Base-by-base conservation (phyloP, 2,113 vertebrate genomes). In the Desmodus rotundus region DNA sequence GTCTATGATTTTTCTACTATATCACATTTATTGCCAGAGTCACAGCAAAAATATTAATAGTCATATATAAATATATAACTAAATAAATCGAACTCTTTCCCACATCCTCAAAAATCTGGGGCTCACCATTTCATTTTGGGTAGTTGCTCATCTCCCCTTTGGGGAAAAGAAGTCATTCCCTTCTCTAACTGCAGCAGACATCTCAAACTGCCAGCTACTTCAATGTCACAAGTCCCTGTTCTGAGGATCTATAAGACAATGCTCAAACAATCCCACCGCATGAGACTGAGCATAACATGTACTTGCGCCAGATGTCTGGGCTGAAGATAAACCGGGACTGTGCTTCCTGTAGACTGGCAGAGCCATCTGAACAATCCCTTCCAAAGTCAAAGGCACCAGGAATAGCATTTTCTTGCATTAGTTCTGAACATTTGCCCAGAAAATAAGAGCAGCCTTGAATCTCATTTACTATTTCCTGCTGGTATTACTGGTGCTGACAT, bases 341-440 rank as follows among this genome's bases (percentile, higher is more conserved):
- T 58, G 50, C 33, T 63, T 95, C 73, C 47, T 58, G 70, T 50
- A 76, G 50, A 91, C 26, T 89, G 86, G 54, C 73, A 94, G 65
- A 63, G 36, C 54, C 95, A 93, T 73, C 72, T 89, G 91, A 97
- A 97, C 19, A 86, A 76, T 47, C 31, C 33, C 63, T 87, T 67
- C 76, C 77, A 89, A 77, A 72, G 45, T 24, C 36, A 70, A 89
- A 88, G 76, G 74, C 24, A 50, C 43, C 54, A 86, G 47, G 77
- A 92, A 56, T 22, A 84, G 54, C 15, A 33, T 58, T 86, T 77
- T 72, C 87, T 45, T 14, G 7, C 22, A 16, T 61, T 45, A 88
- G 78, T 81, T 94, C 93, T 87, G 82, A 67, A 45, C 3, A 2
- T 70, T 86, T 91, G 73, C 80, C 54, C 36, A 93, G 89, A 85